Conservation (phyloP, 2,888 invertebrate species). For the Bimastos eiseni region DNA sequence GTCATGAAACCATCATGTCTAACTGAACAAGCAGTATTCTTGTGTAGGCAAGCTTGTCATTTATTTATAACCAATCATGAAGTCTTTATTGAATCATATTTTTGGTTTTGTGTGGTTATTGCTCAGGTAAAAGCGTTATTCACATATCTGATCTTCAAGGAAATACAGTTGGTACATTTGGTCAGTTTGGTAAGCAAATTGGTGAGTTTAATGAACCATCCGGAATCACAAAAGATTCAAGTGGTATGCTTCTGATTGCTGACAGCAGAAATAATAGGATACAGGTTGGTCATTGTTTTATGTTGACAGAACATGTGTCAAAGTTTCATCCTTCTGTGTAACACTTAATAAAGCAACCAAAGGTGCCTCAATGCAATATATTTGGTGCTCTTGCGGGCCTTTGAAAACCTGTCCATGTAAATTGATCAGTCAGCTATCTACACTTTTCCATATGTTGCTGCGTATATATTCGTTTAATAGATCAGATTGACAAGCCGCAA, state of each 20-base stretch:
- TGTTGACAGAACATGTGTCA: neutral
- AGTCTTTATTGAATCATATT: neutral
- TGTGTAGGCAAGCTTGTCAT: too few species aligned
- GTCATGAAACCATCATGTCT: too few species aligned
- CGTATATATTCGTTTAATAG: too few species aligned
- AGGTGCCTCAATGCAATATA: neutral
- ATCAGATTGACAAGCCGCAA: too few species aligned
- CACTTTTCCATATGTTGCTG: too few species aligned
- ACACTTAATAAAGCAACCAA: neutral
- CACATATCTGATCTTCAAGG: neutral
- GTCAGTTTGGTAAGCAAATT: neutral
- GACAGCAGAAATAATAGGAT: conserved; percentile 28
- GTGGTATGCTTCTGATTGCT: conserved; percentile 28
- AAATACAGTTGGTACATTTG: conserved; percentile 14
- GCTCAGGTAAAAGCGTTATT: conserved; percentile 18
- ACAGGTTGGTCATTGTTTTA: neutral
- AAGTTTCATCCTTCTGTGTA: neutral
- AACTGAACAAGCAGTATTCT: too few species aligned
- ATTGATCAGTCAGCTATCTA: too few species aligned
- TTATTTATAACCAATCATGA: too few species aligned
- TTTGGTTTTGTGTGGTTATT: neutral
- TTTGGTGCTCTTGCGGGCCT: neutral
- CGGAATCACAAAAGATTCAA: conserved; percentile 25
- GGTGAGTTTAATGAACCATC: conserved; percentile 26
- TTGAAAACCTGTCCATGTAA: too few species aligned